phyloP scores from a whole-genome alignment of 1,140 invertebrate genomes.

The Hyphantria cunea region DNA sequence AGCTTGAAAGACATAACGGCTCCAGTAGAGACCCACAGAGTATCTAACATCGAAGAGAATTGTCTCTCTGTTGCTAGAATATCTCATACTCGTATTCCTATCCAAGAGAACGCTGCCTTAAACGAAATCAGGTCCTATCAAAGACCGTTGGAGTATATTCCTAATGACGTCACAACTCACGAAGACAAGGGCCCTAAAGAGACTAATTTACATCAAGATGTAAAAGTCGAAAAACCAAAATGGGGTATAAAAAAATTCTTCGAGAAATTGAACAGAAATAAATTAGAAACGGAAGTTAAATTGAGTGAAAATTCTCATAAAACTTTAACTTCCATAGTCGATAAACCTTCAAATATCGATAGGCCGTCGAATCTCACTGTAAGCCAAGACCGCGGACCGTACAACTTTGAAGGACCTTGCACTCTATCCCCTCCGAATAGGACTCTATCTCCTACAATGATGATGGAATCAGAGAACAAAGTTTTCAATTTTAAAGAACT shows the following conservation, averaged over 20 bases:
- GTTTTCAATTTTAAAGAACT: conserved; percentile 75
- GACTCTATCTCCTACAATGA: conserved; percentile 73
- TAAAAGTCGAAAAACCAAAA: conserved; percentile 67
- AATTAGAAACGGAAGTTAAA: conserved; percentile 82
- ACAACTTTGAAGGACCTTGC: conserved; percentile 66
- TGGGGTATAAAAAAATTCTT: conserved; percentile 72
- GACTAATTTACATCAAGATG: conserved; percentile 67
- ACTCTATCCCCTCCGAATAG: conserved; percentile 76
- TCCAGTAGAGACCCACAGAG: conserved; percentile 50
- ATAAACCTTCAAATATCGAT: conserved; percentile 56
- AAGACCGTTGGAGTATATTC: conserved; percentile 88
- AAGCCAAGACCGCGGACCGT: conserved; percentile 45
- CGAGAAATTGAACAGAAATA: conserved; percentile 59
- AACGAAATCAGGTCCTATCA: conserved; percentile 69
- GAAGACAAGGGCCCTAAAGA: conserved; percentile 73
- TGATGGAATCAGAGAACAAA: conserved; percentile 59
- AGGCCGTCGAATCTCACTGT: conserved; percentile 66
- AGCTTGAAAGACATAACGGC: conserved; percentile 84
- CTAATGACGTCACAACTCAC: conserved; percentile 88
- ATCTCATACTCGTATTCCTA: conserved; percentile 42
- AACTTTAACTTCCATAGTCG: conserved; percentile 57
- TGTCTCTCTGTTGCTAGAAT: conserved; percentile 62
- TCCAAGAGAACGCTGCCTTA: conserved; percentile 56
- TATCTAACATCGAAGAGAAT: conserved; percentile 48
- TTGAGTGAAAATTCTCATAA: conserved; percentile 58